Evolutionary conservation across 2,888 invertebrate genomes (phyloP).

Genomic region (Hypena proboscidalis): DNA sequence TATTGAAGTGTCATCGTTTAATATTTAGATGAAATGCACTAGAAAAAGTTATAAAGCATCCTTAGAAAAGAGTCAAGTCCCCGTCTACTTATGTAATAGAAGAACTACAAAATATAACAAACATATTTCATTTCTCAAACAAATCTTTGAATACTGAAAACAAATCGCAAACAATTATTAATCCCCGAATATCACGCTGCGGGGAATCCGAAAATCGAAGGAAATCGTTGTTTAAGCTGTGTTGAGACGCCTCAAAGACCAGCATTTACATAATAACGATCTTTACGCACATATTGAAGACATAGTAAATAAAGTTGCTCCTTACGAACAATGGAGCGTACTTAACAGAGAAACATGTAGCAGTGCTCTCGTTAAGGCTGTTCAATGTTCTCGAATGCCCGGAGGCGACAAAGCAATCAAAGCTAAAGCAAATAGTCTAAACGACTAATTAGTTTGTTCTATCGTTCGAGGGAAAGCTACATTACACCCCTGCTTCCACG

Average conservation of each 20-base stretch:
- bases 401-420: conserved; percentile 68
- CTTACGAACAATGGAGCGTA: conserved; percentile 35
- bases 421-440: conserved; percentile 73
- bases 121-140: too few species aligned
- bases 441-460: conserved; percentile 79
- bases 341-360: conserved; percentile 38
- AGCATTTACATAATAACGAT: conserved; percentile 11
- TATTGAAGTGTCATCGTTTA: conserved; percentile 21
- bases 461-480: conserved; percentile 53
- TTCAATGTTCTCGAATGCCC: conserved; percentile 51
- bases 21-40: too few species aligned
- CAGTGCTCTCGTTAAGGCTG: conserved; percentile 43
- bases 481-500: conserved; percentile 37
- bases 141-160: neutral
- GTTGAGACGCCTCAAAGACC: conserved; percentile 6
- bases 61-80: too few species aligned
- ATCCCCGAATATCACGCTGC: neutral
- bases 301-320: conserved; percentile 17
- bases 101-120: too few species aligned
- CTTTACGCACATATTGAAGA: neutral
- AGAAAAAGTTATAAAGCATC: too few species aligned
- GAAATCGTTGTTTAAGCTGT: neutral
- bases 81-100: too few species aligned
- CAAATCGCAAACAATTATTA: neutral
- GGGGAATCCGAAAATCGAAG: conserved; percentile 2